These are phyloP conservation scores for Calephelis nemesis DNA, from an alignment of 1,140 invertebrate genomes.

Conservation along the genomic window DNA sequence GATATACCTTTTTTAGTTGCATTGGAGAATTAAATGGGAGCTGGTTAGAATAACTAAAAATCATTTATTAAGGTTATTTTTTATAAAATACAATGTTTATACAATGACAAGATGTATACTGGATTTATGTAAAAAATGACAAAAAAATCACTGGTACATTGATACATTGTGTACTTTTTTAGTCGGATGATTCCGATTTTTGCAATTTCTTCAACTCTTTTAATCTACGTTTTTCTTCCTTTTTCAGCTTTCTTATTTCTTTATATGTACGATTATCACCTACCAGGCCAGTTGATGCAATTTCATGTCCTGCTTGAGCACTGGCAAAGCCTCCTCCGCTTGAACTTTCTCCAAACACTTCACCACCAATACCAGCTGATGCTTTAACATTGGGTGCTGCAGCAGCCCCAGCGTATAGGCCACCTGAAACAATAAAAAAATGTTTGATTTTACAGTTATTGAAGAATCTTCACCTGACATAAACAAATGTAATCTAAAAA, in stretches of 20 bases:
- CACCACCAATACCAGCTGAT: slow-evolving; percentile 64
- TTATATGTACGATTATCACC: slow-evolving; percentile 39
- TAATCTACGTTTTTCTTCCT: slow-evolving; percentile 51
- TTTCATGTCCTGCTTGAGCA: slow-evolving; percentile 53
- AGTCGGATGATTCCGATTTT: slow-evolving; percentile 32
- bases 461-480: no score
- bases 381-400: slow-evolving; percentile 69
- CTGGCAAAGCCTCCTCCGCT: slow-evolving; percentile 52
- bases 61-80: not conserved
- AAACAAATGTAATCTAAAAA: no score
- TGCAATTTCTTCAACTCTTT: slow-evolving; percentile 33
- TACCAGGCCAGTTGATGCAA: slow-evolving; percentile 61
- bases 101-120: not conserved
- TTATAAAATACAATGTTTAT: not conserved
- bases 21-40: slow-evolving; percentile 5
- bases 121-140: not conserved
- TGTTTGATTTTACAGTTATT: no score
- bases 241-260: slow-evolving; percentile 41
- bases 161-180: not conserved
- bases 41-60: slow-evolving; percentile 20
- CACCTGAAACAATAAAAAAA: slow-evolving; percentile 42
- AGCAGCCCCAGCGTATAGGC: slow-evolving; percentile 70
- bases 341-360: slow-evolving; percentile 42
- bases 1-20: slow-evolving; percentile 6
- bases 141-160: slow-evolving; percentile 2